A percentile compares a stretch with the other conserved stretches of the same genome.
Evolutionary conservation across 2,113 vertebrate genomes (phyloP).

Genomic region (Cathartes aura): DNA sequence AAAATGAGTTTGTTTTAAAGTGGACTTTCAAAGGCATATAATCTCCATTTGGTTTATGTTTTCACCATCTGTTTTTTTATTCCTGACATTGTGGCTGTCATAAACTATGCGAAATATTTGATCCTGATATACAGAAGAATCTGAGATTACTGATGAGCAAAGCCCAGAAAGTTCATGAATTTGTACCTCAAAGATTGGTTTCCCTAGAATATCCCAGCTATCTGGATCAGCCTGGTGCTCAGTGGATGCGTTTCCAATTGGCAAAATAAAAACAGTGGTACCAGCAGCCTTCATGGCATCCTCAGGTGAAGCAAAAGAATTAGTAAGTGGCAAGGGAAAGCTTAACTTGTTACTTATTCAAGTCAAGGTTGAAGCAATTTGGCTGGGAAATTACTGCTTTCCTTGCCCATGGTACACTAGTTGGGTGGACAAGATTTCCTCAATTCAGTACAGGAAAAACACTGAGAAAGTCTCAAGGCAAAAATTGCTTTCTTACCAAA

Average conservation of each 20-base stretch:
- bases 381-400: neutral
- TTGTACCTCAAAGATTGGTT: neutral
- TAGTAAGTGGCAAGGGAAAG: neutral
- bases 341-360: neutral
- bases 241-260: neutral
- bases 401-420: neutral
- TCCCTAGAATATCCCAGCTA: neutral
- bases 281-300: neutral
- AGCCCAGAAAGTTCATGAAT: neutral
- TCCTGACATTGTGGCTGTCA: neutral
- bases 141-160: neutral
- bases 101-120: neutral
- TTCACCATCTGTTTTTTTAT: conserved; percentile 52
- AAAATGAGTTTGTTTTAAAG: conserved; percentile 45
- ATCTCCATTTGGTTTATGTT: conserved; percentile 13
- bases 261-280: neutral
- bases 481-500: neutral
- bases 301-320: neutral
- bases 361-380: neutral
- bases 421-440: neutral
- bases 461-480: neutral
- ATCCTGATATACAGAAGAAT: neutral
- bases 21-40: conserved; percentile 23
- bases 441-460: neutral
- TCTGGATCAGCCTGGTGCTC: neutral